phyloP scores from a whole-genome alignment of 1,140 invertebrate species.

The Micrasema longulum region DNA sequence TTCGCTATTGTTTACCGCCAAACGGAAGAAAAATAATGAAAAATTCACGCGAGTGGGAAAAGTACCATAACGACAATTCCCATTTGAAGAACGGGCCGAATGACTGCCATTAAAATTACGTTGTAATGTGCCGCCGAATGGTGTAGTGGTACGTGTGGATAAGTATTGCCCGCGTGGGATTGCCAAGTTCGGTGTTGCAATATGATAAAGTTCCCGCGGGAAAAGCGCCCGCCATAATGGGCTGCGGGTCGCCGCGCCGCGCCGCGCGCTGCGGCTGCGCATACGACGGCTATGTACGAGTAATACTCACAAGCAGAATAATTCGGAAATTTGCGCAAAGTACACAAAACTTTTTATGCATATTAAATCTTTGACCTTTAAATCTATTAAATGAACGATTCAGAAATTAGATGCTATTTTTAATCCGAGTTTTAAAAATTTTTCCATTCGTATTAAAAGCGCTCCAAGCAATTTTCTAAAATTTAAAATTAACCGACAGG shows the following conservation, averaged over 20 bases:
- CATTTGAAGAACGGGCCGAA: constrained; percentile 28
- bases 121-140: constrained; percentile 39
- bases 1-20: background rate
- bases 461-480: too few relatives aligned
- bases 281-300: too few relatives aligned
- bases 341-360: too few relatives aligned
- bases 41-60: constrained; percentile 12
- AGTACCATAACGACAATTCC: constrained; percentile 30
- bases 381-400: too few relatives aligned
- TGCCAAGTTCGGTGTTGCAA: constrained; percentile 46
- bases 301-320: too few relatives aligned
- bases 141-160: constrained; percentile 38
- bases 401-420: too few relatives aligned
- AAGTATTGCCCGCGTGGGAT: constrained; percentile 41
- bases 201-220: constrained; percentile 49
- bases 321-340: too few relatives aligned
- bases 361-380: too few relatives aligned
- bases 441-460: too few relatives aligned
- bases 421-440: too few relatives aligned
- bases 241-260: constrained; percentile 25
- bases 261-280: background rate
- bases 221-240: constrained; percentile 43
- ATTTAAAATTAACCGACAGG: too few relatives aligned
- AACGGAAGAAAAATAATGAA: constrained; percentile 12
- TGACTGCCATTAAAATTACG: constrained; percentile 40